phyloP scores from a whole-genome alignment of 2,888 invertebrate species.

The Drosophila peninsularis region DNA sequence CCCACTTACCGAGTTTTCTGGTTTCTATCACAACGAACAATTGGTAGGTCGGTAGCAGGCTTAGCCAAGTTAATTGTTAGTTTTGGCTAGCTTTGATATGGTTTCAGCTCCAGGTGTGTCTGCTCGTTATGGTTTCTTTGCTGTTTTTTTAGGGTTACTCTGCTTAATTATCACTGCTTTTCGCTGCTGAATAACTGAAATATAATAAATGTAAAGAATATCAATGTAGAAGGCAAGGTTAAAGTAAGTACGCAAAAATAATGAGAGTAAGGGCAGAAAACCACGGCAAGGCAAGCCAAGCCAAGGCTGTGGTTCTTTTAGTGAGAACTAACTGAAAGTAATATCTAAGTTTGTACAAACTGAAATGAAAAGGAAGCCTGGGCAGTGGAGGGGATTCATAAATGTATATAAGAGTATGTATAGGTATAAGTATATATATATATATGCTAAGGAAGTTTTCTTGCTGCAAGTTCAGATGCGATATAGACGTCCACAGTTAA shows the following conservation, averaged over 20 bases:
- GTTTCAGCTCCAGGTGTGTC: conserved; percentile 14
- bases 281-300: conserved; percentile 1
- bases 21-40: conserved; percentile 40
- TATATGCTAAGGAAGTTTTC: no score
- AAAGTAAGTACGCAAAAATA: not conserved
- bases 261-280: not conserved
- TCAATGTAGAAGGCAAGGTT: conserved; percentile 2
- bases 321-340: not conserved
- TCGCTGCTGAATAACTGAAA: conserved; percentile 34
- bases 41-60: conserved; percentile 8
- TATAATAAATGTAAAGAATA: conserved; percentile 3
- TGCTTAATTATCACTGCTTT: conserved; percentile 45
- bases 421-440: not conserved
- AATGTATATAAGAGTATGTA: not conserved
- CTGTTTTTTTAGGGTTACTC: conserved; percentile 17
- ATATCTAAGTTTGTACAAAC: not conserved
- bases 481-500: no score
- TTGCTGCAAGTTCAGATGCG: no score
- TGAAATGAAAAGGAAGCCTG: not conserved
- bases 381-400: not conserved
- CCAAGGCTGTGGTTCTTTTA: conserved; percentile 1
- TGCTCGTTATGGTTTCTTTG: conserved; percentile 5
- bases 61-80: conserved; percentile 35
- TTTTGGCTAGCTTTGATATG: conserved; percentile 22
- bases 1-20: conserved; percentile 43